Base-by-base conservation (phyloP, 2,113 vertebrate species). In the Hippoglossus stenolepis region DNA sequence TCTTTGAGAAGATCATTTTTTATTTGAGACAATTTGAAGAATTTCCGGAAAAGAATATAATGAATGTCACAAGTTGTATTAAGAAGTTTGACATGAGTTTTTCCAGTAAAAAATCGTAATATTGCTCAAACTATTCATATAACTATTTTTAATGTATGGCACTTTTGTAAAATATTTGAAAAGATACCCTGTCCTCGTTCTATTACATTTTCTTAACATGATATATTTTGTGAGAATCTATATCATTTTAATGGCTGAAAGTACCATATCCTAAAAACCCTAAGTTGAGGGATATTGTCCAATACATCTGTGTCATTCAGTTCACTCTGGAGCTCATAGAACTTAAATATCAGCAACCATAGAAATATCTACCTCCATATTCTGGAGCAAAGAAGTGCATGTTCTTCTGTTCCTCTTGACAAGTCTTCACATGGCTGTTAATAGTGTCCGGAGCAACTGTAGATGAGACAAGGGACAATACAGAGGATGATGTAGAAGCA, bases 371-470 rank as follows among this genome's bases (percentile, higher is more conserved):
- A 98, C 98, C 97, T 96, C 96, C 97, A 68, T 98, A 99, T 90
- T 99, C 98, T 0, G 98, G 98, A 79, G 98, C 98, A 91, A 97
- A 98, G 93, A 99, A 99, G 92, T 99, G 97, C 90, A 99, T 91
- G 91, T 98, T 97, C 91, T 99, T 99, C 95, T 97, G 97, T 75
- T 98, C 97, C 89, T 98, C 98, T 1, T 96, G 95, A 91, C 96
- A 99, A 0, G 97, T 99, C 94, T 99, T 99, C 92, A 99, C 98
- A 0, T 99, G 97, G 91, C 97, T 99, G 93, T 99, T 99, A 87
- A 99, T 99, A 8, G 97, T 98, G 88, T 99, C 98, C 1, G 98
- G 98, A 51, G 97, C 97, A 90, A 99, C 97, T 99, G 86, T 67
- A 75, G 49, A 73, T 35, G 10, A 80, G 15, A 70, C 3, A 61